A percentile compares a stretch with the other conserved stretches of the same genome.
phyloP scores from a whole-genome alignment of 2,113 vertebrate genomes.

The Papio anubis region DNA sequence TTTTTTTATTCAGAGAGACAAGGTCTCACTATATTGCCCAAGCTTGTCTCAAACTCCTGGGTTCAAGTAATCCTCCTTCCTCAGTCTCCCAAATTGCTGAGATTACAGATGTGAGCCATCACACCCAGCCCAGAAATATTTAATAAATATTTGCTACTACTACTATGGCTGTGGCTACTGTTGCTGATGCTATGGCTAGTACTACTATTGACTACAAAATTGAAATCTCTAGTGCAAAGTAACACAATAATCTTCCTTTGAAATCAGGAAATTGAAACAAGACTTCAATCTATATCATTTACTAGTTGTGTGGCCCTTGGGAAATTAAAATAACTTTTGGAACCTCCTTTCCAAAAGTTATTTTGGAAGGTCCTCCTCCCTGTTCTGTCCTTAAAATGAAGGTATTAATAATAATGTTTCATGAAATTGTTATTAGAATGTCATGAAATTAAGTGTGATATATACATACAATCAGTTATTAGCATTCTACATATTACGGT shows the following conservation, averaged over 20 bases:
- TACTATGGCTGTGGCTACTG: fast-evolving
- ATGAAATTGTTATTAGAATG: not conserved
- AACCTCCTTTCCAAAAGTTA: not conserved
- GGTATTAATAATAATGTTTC: not conserved
- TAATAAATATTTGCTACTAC: not conserved
- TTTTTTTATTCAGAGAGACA: too few relatives aligned
- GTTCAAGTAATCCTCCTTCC: too few relatives aligned
- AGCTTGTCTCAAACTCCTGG: too few relatives aligned
- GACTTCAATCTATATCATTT: not conserved
- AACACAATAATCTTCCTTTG: not conserved
- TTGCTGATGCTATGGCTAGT: too few relatives aligned
- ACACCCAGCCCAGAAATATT: not conserved
- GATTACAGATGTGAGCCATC: too few relatives aligned
- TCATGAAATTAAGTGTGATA: not conserved
- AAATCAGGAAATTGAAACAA: not conserved
- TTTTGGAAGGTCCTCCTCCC: too few relatives aligned
- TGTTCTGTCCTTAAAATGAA: not conserved
- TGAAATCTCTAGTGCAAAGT: not conserved
- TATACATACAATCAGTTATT: not conserved
- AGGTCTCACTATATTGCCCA: too few relatives aligned
- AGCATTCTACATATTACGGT: not conserved
- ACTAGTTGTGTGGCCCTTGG: not conserved
- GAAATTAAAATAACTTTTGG: not conserved
- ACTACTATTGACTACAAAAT: not conserved
- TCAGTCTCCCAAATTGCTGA: too few relatives aligned